Evolutionary conservation across 1,140 invertebrate species (phyloP).

Genomic region (Pseudomyrmex sp.): DNA sequence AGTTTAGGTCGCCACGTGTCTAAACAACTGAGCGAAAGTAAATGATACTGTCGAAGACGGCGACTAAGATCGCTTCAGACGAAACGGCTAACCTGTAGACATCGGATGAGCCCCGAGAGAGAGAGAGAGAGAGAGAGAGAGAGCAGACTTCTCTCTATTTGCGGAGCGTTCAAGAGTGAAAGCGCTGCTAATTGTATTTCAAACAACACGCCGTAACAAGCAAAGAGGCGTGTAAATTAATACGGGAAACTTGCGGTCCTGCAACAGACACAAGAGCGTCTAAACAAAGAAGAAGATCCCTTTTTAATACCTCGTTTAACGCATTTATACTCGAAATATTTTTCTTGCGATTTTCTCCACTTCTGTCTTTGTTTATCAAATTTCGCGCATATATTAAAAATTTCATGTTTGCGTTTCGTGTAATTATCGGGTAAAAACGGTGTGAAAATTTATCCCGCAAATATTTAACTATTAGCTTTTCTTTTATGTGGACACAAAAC

Average conservation of each 20-base stretch:
- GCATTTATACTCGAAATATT: neutral
- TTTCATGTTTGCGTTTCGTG: no score
- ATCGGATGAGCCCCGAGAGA: neutral
- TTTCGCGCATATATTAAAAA: neutral
- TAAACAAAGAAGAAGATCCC: neutral
- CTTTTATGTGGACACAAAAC: no score
- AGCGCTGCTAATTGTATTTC: conserved; percentile 34
- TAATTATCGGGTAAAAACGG: no score
- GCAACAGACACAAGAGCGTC: neutral
- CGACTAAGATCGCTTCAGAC: neutral
- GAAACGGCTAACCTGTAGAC: conserved; percentile 5
- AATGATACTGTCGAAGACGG: conserved; percentile 11
- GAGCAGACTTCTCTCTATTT: conserved; percentile 1
- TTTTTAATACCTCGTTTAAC: no score
- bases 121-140: no score
- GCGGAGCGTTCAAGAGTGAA: neutral
- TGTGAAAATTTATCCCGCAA: no score
- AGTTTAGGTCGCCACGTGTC: neutral
- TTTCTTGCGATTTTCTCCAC: neutral
- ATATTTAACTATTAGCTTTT: no score
- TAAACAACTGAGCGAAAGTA: conserved; percentile 29
- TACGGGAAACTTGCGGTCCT: neutral
- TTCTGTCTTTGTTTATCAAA: neutral
- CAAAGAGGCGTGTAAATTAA: conserved; percentile 12
- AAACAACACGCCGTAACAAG: conserved; percentile 35